Percentiles rank a stretch among this genome's conserved stretches.
Evolutionary conservation across 1,140 invertebrate species (phyloP).

Genomic region (Drosophila ercepeae): DNA sequence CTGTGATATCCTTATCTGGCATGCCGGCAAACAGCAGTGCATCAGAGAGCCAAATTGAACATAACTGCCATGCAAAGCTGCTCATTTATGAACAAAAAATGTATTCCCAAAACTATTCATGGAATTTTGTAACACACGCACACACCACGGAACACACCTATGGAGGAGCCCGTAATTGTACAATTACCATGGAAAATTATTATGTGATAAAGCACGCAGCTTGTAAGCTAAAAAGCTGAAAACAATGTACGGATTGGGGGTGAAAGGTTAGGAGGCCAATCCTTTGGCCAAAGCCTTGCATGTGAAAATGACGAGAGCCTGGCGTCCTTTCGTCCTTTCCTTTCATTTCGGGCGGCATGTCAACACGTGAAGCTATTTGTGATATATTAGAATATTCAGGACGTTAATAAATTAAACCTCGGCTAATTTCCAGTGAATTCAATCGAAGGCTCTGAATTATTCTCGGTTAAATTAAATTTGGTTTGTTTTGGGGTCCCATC

Average conservation of each 20-base stretch:
- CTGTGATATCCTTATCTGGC: slow-evolving; percentile 16
- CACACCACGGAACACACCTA: slow-evolving; percentile 8
- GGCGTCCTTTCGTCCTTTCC: slow-evolving; percentile 7
- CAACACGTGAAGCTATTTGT: slow-evolving; percentile 68
- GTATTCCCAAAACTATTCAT: slow-evolving; percentile 59
- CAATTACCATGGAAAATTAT: slow-evolving; percentile 76
- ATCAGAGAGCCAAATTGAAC: slow-evolving; percentile 31
- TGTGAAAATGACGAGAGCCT: slow-evolving; percentile 49
- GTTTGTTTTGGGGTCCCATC: slow-evolving; percentile 23
- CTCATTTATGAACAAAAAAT: slow-evolving; percentile 45
- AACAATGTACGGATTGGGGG: slow-evolving; percentile 14
- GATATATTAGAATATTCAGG: slow-evolving; percentile 15
- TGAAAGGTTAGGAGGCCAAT: slow-evolving; percentile 5
- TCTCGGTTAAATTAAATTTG: slow-evolving; percentile 62
- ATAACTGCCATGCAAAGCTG: slow-evolving; percentile 45
- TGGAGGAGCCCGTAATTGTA: slow-evolving; percentile 61
- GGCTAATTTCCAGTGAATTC: slow-evolving; percentile 41
- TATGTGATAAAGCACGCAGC: slow-evolving; percentile 79
- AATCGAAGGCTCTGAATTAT: slow-evolving; percentile 56
- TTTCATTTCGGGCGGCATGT: slow-evolving; percentile 41
- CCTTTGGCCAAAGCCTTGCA: slow-evolving; percentile 50
- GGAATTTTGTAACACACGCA: slow-evolving; percentile 33
- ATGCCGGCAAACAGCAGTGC: slow-evolving; percentile 10
- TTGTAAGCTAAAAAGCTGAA: slow-evolving; percentile 54
- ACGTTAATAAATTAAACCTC: slow-evolving; percentile 33